Percentiles rank a stretch among this genome's conserved stretches.
phyloP scores from a whole-genome alignment of 30 jellyfish, hydroid and myxozoan genomes.

The Pseudorhiza aurosa region DNA sequence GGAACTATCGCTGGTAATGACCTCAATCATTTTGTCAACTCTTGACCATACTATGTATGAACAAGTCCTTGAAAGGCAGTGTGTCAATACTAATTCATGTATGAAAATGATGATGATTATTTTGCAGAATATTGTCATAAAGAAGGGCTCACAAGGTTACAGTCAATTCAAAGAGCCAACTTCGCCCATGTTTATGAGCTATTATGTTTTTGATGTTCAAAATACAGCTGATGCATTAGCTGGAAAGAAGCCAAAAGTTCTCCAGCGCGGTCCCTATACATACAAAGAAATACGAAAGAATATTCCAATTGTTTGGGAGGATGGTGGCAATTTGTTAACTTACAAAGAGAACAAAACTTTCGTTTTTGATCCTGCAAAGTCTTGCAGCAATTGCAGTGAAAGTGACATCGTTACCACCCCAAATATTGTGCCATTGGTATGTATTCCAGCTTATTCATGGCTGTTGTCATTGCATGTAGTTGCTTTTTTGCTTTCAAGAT shows the following conservation, averaged over 20 bases:
- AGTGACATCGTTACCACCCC: slow-evolving; percentile 76
- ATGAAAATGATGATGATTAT: no score
- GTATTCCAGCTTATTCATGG: no score
- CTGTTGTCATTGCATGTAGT: no score
- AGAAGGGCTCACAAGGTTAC: slow-evolving; percentile 80
- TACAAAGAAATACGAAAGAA: slow-evolving; percentile 64
- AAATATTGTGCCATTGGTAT: slow-evolving; percentile 82
- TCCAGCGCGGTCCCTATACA: slow-evolving; percentile 90
- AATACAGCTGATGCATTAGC: slow-evolving; percentile 56
- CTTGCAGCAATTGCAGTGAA: slow-evolving; percentile 85
- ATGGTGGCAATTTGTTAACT: slow-evolving; percentile 77
- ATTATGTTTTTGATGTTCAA: slow-evolving; percentile 72
- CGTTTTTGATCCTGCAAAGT: slow-evolving; percentile 73
- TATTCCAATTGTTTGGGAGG: slow-evolving; percentile 50
- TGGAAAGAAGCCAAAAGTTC: slow-evolving; percentile 74
- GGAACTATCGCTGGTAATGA: no score
- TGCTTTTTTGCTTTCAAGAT: no score
- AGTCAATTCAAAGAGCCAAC: slow-evolving; percentile 84
- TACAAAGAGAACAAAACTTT: slow-evolving; percentile 76
- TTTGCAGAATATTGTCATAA: slow-evolving; percentile 72
- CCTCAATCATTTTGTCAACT: no score
- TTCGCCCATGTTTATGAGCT: slow-evolving; percentile 90
- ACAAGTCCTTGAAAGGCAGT: no score
- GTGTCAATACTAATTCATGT: no score
- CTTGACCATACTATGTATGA: no score